phyloP scores from a whole-genome alignment of 2,113 vertebrate genomes.

The Myiagra hebetior region DNA sequence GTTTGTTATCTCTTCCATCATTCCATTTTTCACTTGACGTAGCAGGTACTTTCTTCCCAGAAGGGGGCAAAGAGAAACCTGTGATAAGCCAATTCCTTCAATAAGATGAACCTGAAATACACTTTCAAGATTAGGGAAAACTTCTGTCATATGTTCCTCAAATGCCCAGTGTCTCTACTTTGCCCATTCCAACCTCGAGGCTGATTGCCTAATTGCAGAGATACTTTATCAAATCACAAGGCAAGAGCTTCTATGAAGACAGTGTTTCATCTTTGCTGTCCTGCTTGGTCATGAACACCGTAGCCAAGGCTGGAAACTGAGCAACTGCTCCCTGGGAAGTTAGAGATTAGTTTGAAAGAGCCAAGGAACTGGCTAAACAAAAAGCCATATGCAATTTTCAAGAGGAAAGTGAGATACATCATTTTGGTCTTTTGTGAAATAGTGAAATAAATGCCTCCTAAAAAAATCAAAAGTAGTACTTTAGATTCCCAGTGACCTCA shows the following conservation, averaged over 20 bases:
- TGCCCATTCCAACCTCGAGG: background rate
- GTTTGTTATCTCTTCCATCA: background rate
- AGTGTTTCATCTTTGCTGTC: background rate
- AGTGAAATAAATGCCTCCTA: background rate
- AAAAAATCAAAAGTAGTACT: background rate
- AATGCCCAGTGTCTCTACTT: background rate
- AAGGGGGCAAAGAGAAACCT: background rate
- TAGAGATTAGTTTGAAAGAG: background rate
- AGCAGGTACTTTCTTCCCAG: background rate
- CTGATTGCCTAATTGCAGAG: background rate
- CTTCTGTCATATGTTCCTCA: background rate
- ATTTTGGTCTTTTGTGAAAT: background rate
- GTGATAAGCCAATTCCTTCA: background rate
- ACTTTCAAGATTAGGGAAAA: background rate
- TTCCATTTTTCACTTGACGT: background rate
- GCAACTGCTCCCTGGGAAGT: background rate
- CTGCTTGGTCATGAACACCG: background rate
- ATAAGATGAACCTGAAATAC: background rate
- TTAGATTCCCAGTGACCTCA: background rate
- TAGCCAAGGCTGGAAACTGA: background rate
- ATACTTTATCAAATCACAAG: background rate
- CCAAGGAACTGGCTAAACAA: background rate
- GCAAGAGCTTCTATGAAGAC: background rate
- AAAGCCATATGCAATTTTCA: background rate
- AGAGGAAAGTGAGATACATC: background rate